Evolutionary conservation across 2,113 vertebrate species (phyloP).

Genomic region (Myanophis thanlyinensis): DNA sequence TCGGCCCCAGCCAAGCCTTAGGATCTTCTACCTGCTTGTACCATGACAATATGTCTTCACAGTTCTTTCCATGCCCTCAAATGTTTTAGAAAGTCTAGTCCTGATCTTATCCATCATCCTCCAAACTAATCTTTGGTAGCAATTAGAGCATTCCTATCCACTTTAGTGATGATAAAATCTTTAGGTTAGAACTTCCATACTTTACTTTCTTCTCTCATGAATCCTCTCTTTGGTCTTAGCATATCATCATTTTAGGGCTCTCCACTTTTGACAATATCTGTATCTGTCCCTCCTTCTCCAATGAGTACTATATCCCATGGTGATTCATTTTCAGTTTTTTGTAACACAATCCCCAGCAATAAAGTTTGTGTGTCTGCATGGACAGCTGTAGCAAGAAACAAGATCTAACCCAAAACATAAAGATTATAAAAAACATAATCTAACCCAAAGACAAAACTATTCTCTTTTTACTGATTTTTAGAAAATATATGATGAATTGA

Average conservation of each 20-base stretch:
- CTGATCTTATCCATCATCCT: background rate
- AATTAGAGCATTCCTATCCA: background rate
- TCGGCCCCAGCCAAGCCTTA: background rate
- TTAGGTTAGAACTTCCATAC: background rate
- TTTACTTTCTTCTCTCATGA: background rate
- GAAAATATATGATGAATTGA: background rate
- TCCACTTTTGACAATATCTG: background rate
- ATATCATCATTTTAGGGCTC: background rate
- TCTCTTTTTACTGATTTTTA: background rate
- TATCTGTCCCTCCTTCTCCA: background rate
- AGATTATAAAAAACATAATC: no score
- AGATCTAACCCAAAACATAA: no score
- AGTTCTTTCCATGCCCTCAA: background rate
- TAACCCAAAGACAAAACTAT: background rate
- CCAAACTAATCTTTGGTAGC: background rate
- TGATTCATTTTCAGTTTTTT: background rate
- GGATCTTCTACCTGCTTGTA: background rate
- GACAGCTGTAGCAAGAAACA: background rate
- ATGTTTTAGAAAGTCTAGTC: background rate
- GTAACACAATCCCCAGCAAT: background rate
- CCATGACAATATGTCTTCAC: background rate
- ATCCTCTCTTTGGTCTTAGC: background rate
- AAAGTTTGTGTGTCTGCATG: background rate
- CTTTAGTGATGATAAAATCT: background rate
- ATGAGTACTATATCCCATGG: background rate